A percentile compares a stretch with the other conserved stretches of the same genome.
Evolutionary conservation across 2,113 vertebrate species (phyloP).

Genomic region (Nestor notabilis): DNA sequence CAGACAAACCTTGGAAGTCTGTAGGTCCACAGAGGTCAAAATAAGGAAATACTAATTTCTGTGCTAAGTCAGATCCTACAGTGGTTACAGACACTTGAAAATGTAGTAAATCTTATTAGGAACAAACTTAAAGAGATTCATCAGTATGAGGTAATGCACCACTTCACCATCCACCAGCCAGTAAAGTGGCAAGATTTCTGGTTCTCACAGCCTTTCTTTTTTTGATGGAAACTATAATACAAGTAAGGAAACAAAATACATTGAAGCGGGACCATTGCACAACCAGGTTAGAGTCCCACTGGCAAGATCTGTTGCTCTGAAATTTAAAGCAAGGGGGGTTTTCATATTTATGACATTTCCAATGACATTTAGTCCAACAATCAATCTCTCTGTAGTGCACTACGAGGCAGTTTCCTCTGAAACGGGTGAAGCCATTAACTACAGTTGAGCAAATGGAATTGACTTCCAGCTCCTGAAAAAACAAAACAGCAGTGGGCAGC

Average conservation of each 20-base stretch:
- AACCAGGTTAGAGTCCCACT: not conserved
- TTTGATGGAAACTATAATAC: not conserved
- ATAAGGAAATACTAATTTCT: not conserved
- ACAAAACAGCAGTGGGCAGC: not conserved
- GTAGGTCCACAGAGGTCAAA: not conserved
- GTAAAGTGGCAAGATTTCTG: not conserved
- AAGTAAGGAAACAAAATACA: not conserved
- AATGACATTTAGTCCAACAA: constrained; percentile 45
- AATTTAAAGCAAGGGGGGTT: constrained; percentile 24
- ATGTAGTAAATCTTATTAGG: not conserved
- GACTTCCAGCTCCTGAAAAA: constrained; percentile 26
- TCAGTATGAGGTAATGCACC: not conserved
- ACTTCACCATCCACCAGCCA: not conserved
- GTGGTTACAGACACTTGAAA: not conserved
- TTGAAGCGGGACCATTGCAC: not conserved
- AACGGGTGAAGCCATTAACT: constrained; percentile 17
- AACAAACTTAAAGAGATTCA: not conserved
- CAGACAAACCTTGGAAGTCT: not conserved
- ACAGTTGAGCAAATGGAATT: not conserved
- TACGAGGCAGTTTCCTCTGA: not conserved
- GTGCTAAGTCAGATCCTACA: not conserved
- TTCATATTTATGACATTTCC: constrained; percentile 59
- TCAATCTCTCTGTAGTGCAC: constrained; percentile 24
- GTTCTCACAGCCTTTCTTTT: not conserved
- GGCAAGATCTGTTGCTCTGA: not conserved